Evolutionary conservation across 2,888 invertebrate genomes (phyloP).

Genomic region (Dendrolimus pini): DNA sequence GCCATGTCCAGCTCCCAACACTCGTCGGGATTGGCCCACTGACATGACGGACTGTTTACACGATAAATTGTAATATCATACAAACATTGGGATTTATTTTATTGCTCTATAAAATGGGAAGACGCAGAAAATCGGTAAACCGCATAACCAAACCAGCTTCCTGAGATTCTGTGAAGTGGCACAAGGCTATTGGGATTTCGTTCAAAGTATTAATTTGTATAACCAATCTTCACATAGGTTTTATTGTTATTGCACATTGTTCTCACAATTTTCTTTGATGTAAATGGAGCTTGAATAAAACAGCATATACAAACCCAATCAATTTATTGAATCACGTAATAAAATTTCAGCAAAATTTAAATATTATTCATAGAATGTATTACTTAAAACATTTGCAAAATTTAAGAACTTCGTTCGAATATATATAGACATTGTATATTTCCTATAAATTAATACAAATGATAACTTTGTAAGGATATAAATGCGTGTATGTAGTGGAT

Average conservation of each 20-base stretch:
- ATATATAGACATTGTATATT: too few relatives aligned
- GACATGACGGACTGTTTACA: conserved; percentile 42
- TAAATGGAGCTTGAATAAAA: conserved; percentile 1
- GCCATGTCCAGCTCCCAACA: conserved; percentile 8
- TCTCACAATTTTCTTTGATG: neutral
- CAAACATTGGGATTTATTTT: conserved; percentile 66
- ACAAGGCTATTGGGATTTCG: conserved; percentile 5
- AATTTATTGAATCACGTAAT: conserved; percentile 10
- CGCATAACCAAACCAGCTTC: conserved; percentile 16
- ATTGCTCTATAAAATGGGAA: conserved; percentile 57
- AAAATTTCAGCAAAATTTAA: conserved; percentile 5
- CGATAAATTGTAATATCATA: conserved; percentile 64
- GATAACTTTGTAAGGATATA: too few relatives aligned
- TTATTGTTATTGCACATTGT: neutral
- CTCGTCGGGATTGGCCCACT: neutral
- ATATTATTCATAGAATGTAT: too few relatives aligned
- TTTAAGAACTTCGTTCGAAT: too few relatives aligned
- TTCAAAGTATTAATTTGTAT: neutral
- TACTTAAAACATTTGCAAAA: too few relatives aligned
- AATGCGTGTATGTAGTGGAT: too few relatives aligned
- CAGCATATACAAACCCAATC: neutral
- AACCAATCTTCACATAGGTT: neutral
- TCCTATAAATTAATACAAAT: too few relatives aligned
- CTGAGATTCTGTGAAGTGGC: conserved; percentile 8
- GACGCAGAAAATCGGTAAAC: conserved; percentile 37